These are phyloP conservation scores for Siniperca knerii DNA, from an alignment of 2,113 vertebrate genomes.

Conservation along the genomic window DNA sequence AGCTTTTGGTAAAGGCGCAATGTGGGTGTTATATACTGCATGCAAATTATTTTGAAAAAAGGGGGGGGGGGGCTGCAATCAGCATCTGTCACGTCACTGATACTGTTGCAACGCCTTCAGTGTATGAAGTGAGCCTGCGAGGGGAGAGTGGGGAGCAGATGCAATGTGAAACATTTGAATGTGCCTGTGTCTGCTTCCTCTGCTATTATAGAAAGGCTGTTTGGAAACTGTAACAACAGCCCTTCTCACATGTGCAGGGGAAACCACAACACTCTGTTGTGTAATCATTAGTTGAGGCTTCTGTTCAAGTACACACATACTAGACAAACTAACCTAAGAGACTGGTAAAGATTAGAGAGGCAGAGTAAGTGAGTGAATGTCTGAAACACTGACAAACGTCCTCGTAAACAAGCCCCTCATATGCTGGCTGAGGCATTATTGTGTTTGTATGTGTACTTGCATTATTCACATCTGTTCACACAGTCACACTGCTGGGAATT, in stretches of 20 bases:
- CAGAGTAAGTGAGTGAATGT: not conserved
- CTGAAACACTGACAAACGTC: slow-evolving; percentile 11
- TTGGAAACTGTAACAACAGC: slow-evolving; percentile 38
- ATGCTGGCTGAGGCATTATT: slow-evolving; percentile 3
- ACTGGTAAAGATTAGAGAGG: not conserved
- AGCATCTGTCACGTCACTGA: slow-evolving; percentile 48
- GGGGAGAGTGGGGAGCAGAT: slow-evolving; percentile 26
- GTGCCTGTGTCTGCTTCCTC: slow-evolving; percentile 30
- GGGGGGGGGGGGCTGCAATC: not conserved
- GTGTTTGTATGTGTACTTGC: slow-evolving; percentile 8
- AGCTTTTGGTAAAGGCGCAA: slow-evolving; percentile 57
- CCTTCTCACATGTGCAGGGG: slow-evolving; percentile 11
- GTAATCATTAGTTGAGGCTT: slow-evolving; percentile 21
- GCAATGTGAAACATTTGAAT: slow-evolving; percentile 44
- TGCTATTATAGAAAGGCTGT: slow-evolving; percentile 36
- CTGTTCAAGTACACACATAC: slow-evolving; percentile 15
- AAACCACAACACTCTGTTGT: slow-evolving; percentile 27
- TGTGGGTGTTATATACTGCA: slow-evolving; percentile 63
- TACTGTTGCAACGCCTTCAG: slow-evolving; percentile 42
- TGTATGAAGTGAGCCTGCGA: slow-evolving; percentile 32
- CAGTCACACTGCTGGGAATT: slow-evolving; percentile 12
- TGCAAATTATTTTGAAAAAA: slow-evolving; percentile 52
- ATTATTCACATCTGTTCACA: slow-evolving; percentile 11
- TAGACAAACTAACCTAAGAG: slow-evolving; percentile 3
- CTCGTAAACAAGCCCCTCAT: not conserved